phyloP scores from a whole-genome alignment of 1,140 invertebrate genomes.

The Semibalanus balanoides region DNA sequence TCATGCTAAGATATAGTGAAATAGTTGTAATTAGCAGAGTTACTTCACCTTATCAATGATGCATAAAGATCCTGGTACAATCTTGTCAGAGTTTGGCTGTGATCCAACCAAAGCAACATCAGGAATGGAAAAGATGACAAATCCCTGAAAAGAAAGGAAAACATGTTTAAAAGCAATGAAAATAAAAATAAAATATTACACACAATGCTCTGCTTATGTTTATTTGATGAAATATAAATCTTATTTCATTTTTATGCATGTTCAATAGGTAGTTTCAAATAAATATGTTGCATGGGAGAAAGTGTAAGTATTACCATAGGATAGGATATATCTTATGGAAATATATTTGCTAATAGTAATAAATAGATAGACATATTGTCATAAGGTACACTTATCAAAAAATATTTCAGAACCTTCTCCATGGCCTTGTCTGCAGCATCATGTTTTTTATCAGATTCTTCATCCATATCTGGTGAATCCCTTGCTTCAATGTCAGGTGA shows the following conservation, averaged over 20 bases:
- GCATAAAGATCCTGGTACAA: neutral
- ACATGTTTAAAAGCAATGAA: no score
- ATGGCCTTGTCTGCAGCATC: neutral
- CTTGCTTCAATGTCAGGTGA: neutral
- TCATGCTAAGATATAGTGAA: no score
- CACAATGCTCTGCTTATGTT: no score
- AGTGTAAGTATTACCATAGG: no score
- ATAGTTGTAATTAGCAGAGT: neutral
- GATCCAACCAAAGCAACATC: neutral
- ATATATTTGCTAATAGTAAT: neutral
- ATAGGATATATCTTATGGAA: neutral
- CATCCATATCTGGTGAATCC: neutral
- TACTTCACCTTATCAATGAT: neutral
- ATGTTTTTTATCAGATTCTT: neutral
- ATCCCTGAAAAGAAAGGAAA: neutral
- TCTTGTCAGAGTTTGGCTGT: neutral
- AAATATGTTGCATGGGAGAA: no score
- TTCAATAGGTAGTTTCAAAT: no score
- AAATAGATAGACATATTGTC: neutral
- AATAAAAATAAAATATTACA: no score
- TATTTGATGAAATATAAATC: no score
- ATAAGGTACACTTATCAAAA: neutral
- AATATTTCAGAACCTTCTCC: neutral
- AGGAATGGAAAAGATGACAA: neutral
- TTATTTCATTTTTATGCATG: no score